Evolutionary conservation across 2,113 vertebrate species (phyloP).

Genomic region (Channa argus): DNA sequence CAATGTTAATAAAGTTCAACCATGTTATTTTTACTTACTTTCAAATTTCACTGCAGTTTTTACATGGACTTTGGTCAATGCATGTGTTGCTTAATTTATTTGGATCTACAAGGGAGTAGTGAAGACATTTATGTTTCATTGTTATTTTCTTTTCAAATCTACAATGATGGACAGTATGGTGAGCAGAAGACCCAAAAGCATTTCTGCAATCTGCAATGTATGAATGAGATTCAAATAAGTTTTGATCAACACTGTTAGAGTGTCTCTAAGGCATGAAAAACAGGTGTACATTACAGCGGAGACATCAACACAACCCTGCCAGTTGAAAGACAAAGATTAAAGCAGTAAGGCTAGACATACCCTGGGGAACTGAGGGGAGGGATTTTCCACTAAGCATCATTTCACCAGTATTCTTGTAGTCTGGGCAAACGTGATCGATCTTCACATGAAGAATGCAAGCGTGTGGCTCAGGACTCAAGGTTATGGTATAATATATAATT

Average conservation of each 20-base stretch:
- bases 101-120: no score
- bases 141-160: background rate
- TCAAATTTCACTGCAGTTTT: background rate
- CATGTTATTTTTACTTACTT: background rate
- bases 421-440: slow-evolving; percentile 41
- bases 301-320: background rate
- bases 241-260: slow-evolving; percentile 7
- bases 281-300: slow-evolving; percentile 8
- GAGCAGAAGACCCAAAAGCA: background rate
- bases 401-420: slow-evolving; percentile 37
- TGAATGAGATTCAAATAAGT: background rate
- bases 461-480: slow-evolving; percentile 25
- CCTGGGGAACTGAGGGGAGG: slow-evolving; percentile 28
- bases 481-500: background rate
- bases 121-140: background rate
- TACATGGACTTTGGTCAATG: no score
- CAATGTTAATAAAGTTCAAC: background rate
- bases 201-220: no score
- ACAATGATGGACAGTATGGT: background rate
- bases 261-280: background rate
- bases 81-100: no score
- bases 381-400: slow-evolving; percentile 58
- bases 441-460: slow-evolving; percentile 5
- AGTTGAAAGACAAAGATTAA: slow-evolving; percentile 36
- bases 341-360: slow-evolving; percentile 8